phyloP scores from a whole-genome alignment of 2,113 vertebrate species.

The Rhadina sibilatrix region DNA sequence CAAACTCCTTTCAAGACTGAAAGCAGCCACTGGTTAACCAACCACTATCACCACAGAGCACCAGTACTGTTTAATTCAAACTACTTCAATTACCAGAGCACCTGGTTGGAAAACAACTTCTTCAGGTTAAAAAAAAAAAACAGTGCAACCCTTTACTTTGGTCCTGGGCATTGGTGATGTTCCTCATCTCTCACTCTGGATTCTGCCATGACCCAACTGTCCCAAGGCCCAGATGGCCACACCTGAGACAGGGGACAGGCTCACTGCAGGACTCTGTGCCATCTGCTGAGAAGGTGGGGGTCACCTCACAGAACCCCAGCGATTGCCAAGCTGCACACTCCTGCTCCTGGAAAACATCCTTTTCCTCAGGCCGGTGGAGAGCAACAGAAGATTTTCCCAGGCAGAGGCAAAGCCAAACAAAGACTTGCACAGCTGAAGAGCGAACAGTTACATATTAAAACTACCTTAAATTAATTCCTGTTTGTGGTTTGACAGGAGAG shows the following conservation, averaged over 20 bases:
- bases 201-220: not conserved
- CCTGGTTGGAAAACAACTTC: not conserved
- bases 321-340: accelerated
- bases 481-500: not conserved
- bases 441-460: not conserved
- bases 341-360: not conserved
- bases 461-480: not conserved
- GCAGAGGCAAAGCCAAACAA: not conserved
- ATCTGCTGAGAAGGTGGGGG: not conserved
- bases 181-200: not conserved
- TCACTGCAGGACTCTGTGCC: not conserved
- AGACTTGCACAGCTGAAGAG: not conserved
- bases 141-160: accelerated
- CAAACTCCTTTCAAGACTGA: not conserved
- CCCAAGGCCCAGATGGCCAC: not conserved
- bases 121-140: not conserved
- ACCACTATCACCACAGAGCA: not conserved
- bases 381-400: accelerated
- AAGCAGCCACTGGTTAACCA: not conserved
- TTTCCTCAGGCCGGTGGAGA: not conserved
- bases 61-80: not conserved
- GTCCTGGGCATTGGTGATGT: not conserved
- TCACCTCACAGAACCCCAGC: not conserved
- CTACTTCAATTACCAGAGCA: not conserved
- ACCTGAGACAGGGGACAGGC: not conserved